Base-by-base conservation (phyloP, 2,113 vertebrate species). In the Plecturocebus donacophilus region DNA sequence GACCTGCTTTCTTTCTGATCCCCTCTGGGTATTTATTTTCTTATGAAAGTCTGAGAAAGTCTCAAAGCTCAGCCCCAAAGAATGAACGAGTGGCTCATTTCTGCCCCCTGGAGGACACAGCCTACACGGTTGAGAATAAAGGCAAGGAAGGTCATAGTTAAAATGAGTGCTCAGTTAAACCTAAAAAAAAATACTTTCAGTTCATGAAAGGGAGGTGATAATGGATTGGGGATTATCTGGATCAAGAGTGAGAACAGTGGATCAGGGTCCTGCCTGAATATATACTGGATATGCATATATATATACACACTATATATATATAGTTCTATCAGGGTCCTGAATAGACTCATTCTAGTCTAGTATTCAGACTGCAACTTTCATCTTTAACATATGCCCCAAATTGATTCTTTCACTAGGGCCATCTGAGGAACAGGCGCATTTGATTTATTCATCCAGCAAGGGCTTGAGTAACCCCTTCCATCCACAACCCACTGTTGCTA, bases 101-200 rank as follows among this genome's bases (percentile, higher is more conserved):
- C 97, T 96, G 98, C 98, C 97, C 92, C 94, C 98, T 97, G 52
- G 90, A 94, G 98, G 97, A 89, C 6, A 0, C 17, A 81, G 79
- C 73, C 58, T 76, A 4, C 27, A 54, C 11, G n/a, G 4, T 14
- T 1, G 35, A 77, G 75, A 85, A 56, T 47, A 80, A 77, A 95
- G 79, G 14, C 21, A 25, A 54, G 58, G 45, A 58, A 73, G 76
- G 42, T 23, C 38, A 8, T 8, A 14, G 35, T 56, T 42, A 42
- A 68, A 71, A 93, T 35, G 32, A 7, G 8, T 20, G n/a, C 38
- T 81, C 38, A 20, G 17, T 52, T 20, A 77, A 64, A 80, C 16
- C n/a, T 42, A 75, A 94, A 70, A 40, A 49, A 6, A 92, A n/a
- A 16, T 19, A n/a, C 25, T 10, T 87, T 81, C 54, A 32, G 42